These are phyloP conservation scores for Craterocephalus amniculus DNA, from an alignment of 2,797 vertebrate genomes.

Conservation along the genomic window DNA sequence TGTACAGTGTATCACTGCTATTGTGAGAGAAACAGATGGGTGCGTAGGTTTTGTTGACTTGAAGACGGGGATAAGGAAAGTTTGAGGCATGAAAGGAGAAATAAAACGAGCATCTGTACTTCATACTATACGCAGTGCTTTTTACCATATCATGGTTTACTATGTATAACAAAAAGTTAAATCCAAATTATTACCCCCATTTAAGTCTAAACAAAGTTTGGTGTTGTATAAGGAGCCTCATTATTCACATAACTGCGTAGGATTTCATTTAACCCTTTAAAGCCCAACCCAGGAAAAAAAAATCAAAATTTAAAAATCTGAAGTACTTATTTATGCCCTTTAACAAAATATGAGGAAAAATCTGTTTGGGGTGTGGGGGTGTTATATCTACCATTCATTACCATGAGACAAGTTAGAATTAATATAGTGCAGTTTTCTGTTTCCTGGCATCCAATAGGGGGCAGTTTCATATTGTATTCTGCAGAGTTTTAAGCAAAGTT, in stretches of 20 bases:
- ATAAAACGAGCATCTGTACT: constrained; percentile 36
- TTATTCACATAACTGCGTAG: neutral
- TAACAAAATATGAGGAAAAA: too few relatives aligned
- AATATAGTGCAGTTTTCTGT: too few relatives aligned
- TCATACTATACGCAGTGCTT: neutral
- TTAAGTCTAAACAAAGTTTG: neutral
- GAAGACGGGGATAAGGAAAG: constrained; percentile 9
- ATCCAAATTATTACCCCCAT: neutral
- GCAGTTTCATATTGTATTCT: too few relatives aligned
- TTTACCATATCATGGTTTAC: neutral
- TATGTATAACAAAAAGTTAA: neutral
- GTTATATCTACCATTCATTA: too few relatives aligned
- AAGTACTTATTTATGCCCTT: too few relatives aligned
- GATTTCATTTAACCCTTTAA: too few relatives aligned
- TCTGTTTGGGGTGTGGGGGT: too few relatives aligned
- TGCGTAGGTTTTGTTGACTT: constrained; percentile 21
- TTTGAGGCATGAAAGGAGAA: constrained; percentile 16
- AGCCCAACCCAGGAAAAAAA: too few relatives aligned
- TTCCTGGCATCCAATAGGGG: too few relatives aligned
- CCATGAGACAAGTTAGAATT: too few relatives aligned
- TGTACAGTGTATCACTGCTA: constrained; percentile 7
- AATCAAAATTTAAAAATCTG: too few relatives aligned
- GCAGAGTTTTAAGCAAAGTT: too few relatives aligned
- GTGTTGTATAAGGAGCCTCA: neutral
- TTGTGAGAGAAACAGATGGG: constrained; percentile 36